Evolutionary conservation across 2,888 invertebrate genomes (phyloP).

Genomic region (Fissipunctia ypsillon): DNA sequence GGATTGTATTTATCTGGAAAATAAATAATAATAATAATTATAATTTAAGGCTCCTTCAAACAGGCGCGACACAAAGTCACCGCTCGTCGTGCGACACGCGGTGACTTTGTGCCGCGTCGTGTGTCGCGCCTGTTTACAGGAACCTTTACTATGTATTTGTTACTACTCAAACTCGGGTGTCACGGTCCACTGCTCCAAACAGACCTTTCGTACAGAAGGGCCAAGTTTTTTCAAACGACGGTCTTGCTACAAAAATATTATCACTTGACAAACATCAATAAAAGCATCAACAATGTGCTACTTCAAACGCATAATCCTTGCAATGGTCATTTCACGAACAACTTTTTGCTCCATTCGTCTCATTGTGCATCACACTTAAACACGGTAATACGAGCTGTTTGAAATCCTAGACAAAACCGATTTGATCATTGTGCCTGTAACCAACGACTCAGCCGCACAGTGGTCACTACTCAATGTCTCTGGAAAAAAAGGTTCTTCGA

Average conservation of each 20-base stretch:
- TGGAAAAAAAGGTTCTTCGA: slow-evolving; percentile 71
- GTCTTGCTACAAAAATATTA: slow-evolving; percentile 40
- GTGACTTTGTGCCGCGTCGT: no score
- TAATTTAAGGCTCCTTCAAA: no score
- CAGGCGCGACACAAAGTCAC: no score
- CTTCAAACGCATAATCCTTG: slow-evolving; percentile 65
- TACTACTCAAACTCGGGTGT: not conserved
- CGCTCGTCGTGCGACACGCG: no score
- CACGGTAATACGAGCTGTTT: slow-evolving; percentile 73
- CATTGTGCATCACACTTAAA: slow-evolving; percentile 68
- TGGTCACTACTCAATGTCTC: slow-evolving; percentile 74
- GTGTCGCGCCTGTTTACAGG: no score
- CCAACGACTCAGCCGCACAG: slow-evolving; percentile 66
- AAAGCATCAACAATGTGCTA: slow-evolving; percentile 54
- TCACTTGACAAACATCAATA: slow-evolving; percentile 64
- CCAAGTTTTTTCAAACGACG: slow-evolving; percentile 4
- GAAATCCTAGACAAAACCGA: slow-evolving; percentile 73
- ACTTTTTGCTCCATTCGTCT: slow-evolving; percentile 59
- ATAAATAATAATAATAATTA: no score
- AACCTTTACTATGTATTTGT: no score
- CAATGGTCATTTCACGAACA: slow-evolving; percentile 74
- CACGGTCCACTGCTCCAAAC: not conserved
- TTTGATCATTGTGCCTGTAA: slow-evolving; percentile 60
- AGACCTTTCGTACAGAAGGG: not conserved
- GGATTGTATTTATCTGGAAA: no score